These are phyloP conservation scores for Anticlea derivata DNA, from an alignment of 2,888 invertebrate genomes.

Conservation along the genomic window DNA sequence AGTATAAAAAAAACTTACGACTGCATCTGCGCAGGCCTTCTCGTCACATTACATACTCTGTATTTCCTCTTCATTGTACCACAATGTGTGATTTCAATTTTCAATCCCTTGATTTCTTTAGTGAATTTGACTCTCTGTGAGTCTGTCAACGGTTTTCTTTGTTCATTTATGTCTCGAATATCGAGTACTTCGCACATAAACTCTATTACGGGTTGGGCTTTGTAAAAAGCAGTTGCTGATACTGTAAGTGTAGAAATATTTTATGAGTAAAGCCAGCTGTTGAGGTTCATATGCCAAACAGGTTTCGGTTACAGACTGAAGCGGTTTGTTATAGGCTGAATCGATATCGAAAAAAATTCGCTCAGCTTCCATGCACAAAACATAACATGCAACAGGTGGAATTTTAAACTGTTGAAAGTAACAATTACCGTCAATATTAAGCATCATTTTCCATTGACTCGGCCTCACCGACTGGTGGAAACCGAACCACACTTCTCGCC, in stretches of 20 bases:
- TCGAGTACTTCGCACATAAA: slow-evolving; percentile 99
- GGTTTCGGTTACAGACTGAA: no score
- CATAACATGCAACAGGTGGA: no score
- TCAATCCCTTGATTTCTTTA: slow-evolving; percentile 99
- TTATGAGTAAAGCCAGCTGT: no score
- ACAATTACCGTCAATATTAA: slow-evolving; percentile 97
- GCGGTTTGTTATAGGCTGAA: no score
- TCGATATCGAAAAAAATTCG: no score
- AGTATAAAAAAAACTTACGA: no score
- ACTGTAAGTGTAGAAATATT: no score
- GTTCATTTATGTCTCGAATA: slow-evolving; percentile 97
- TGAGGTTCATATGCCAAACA: no score
- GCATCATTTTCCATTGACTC: slow-evolving; percentile 99
- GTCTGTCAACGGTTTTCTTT: slow-evolving; percentile 97
- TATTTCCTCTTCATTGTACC: slow-evolving; percentile 99
- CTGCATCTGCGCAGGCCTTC: slow-evolving; percentile 99
- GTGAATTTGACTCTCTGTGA: slow-evolving; percentile 99
- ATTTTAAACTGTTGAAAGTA: no score
- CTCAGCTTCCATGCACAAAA: no score
- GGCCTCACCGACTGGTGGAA: slow-evolving; percentile 99
- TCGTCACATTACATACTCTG: slow-evolving; percentile 99
- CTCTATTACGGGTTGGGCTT: slow-evolving; percentile 99
- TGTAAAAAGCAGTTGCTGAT: slow-evolving; percentile 99
- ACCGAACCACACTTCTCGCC: slow-evolving; percentile 99
- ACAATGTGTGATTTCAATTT: slow-evolving; percentile 99